Evolutionary conservation across 2,797 vertebrate species (phyloP).

Genomic region (Sylvia borin): DNA sequence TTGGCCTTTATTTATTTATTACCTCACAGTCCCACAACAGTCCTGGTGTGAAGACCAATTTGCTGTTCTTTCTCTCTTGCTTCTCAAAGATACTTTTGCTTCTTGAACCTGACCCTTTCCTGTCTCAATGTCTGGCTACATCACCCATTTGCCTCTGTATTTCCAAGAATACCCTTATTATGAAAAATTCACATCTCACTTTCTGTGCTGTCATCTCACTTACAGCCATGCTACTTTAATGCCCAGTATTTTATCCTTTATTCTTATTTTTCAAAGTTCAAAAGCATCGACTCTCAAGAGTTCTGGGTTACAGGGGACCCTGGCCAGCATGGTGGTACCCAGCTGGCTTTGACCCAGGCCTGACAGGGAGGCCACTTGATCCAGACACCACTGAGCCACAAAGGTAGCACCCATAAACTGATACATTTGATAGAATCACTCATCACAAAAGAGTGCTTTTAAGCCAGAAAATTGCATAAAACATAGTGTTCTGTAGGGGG

Average conservation of each 20-base stretch:
- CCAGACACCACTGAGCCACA: not conserved
- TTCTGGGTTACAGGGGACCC: not conserved
- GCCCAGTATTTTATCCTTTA: not conserved
- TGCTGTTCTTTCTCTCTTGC: not conserved
- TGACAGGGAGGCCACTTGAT: not conserved
- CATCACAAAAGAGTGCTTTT: not conserved
- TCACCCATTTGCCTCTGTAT: not conserved
- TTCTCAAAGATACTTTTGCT: not conserved
- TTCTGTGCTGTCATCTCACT: not conserved
- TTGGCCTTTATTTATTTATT: slow-evolving; percentile 62
- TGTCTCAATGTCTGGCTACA: not conserved
- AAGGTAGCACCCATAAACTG: not conserved
- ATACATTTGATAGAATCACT: not conserved
- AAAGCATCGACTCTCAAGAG: not conserved
- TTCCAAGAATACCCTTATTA: not conserved
- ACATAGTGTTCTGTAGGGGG: not conserved
- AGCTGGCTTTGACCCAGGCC: not conserved
- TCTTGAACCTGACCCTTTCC: not conserved
- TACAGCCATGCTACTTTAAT: not conserved
- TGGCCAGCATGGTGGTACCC: rapidly evolving
- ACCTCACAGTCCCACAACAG: not conserved
- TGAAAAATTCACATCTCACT: not conserved
- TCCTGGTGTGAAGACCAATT: slow-evolving; percentile 17
- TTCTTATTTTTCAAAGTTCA: not conserved
- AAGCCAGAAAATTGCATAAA: not conserved